Evolutionary conservation across 2,888 invertebrate genomes (phyloP), one percentile per base, ranked within the genome.

Genomic region (Opisthograptis luteolata): DNA sequence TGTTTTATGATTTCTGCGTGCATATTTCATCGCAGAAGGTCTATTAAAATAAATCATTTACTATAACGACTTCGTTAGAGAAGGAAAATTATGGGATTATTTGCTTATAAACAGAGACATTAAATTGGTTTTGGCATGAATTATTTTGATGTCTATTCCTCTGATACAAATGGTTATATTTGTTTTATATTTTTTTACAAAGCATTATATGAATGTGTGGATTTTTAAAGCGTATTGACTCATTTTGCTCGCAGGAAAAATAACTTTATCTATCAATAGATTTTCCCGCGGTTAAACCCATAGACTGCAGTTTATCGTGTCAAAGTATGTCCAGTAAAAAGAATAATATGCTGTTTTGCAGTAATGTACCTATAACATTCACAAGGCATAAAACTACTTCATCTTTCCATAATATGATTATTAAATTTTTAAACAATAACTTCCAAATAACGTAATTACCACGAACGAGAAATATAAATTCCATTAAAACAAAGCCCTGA

Each of bases 1-100:
- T 81, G 79, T 79, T 78, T 76, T 74, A 76, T 75, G 73, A 71
- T 72, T 67, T 66, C 57, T 47, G 68, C 69, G 63, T 62, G 57
- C 63, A 64, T 64, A 68, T 59, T 66, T 67, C 64, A 68, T 57
- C 30, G 41, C 31, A 13, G 49, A 45, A 40, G 44, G 43, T 60
- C 62, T 66, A 67, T 61, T 64, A 58, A 62, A 58, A 62, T 68
- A 62, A 62, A 66, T 64, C 55, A 60, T 53, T 43, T 37, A n/a
- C n/a, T n/a, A 43, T 43, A 49, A 43, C 31, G 20, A 25, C 14
- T 47, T 40, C 47, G 40, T 40, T 37, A 43, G 19, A 12, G 10
- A 14, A 9, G 9, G 19, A 7, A 20, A 20, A 20, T 10, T 9
- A 12, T 7, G 1, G 20, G 6, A 12, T 34, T 6, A 0, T 3